Conservation (phyloP, 1,140 invertebrate genomes). For the Rhagoletis pomonella region DNA sequence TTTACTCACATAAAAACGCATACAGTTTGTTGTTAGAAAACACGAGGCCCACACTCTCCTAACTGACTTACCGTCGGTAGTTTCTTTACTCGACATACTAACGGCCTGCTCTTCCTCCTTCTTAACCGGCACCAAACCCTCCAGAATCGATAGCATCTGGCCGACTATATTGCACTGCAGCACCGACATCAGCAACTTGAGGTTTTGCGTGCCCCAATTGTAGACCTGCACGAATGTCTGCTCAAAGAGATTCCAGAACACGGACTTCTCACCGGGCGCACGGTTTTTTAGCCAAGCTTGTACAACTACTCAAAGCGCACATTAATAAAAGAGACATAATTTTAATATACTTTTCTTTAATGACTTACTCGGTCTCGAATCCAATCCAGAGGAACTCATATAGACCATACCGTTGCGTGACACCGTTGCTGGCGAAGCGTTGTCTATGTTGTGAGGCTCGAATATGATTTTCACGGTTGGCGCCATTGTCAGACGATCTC, state of each 20-base stretch:
- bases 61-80: constrained; percentile 68
- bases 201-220: constrained; percentile 88
- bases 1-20: neutral
- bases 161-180: constrained; percentile 92
- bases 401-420: constrained; percentile 98
- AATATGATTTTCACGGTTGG: constrained; percentile 96
- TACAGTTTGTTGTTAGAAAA: neutral
- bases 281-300: constrained; percentile 89
- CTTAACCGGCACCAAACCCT: constrained; percentile 87
- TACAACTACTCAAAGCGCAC: constrained; percentile 73
- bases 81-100: constrained; percentile 72
- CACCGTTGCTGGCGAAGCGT: constrained; percentile 96
- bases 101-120: constrained; percentile 77
- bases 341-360: neutral
- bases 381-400: constrained; percentile 96
- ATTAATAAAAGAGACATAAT: neutral
- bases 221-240: constrained; percentile 86
- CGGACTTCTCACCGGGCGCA: constrained; percentile 81
- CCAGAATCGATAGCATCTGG: constrained; percentile 87
- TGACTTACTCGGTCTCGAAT: constrained; percentile 86
- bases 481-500: constrained; percentile 94
- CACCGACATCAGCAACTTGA: constrained; percentile 88
- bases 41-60: neutral
- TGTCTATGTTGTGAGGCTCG: constrained; percentile 97
- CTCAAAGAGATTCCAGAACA: constrained; percentile 87